Evolutionary conservation across 2,797 vertebrate genomes (phyloP).

Genomic region (Myotis planiceps): DNA sequence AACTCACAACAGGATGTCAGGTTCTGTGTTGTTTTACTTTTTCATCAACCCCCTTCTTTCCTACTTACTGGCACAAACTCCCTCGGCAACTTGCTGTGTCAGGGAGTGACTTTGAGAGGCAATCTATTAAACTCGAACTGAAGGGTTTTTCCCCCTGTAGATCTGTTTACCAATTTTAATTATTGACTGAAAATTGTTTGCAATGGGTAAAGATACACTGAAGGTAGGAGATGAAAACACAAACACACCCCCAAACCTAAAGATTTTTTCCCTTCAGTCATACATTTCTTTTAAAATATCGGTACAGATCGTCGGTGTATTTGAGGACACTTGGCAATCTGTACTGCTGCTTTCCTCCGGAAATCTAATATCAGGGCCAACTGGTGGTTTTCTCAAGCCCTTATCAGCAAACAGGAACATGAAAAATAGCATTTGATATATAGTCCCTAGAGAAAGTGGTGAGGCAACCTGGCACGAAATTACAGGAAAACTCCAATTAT

Average conservation of each 20-base stretch:
- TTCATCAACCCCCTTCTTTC: conserved; percentile 65
- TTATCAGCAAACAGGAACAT: conserved; percentile 72
- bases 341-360: conserved; percentile 49
- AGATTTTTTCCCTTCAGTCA: conserved; percentile 39
- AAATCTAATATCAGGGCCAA: conserved; percentile 79
- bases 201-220: conserved; percentile 63
- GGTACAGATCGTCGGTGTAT: conserved; percentile 55
- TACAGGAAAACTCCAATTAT: conserved; percentile 80
- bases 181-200: conserved; percentile 79
- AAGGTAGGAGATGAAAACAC: conserved; percentile 49
- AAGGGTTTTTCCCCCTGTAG: conserved; percentile 61
- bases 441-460: conserved; percentile 66
- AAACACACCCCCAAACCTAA: conserved; percentile 11
- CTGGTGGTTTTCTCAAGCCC: conserved; percentile 55
- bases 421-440: conserved; percentile 78
- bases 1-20: conserved; percentile 50
- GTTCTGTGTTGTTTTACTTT: conserved; percentile 62
- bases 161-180: conserved; percentile 73
- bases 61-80: conserved; percentile 53
- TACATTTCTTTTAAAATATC: conserved; percentile 64
- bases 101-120: conserved; percentile 69
- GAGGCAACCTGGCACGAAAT: conserved; percentile 75
- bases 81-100: conserved; percentile 65
- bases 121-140: conserved; percentile 61
- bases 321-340: conserved; percentile 66